A percentile compares a stretch with the other conserved stretches of the same genome.
phyloP scores from a whole-genome alignment of 1,140 invertebrate species.

The Bombyx mandarina region DNA sequence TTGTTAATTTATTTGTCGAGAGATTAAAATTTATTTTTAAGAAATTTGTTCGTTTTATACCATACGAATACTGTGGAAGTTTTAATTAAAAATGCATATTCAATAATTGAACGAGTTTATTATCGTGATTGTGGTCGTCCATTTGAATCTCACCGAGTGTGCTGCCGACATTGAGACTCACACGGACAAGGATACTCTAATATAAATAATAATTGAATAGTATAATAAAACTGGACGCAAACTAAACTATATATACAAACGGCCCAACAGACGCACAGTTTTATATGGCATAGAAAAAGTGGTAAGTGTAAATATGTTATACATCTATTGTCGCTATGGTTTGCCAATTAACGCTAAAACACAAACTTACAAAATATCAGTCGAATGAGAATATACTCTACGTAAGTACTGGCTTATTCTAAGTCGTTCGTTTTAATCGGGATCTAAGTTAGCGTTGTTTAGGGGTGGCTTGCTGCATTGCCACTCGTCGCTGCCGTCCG shows the following conservation, averaged over 20 bases:
- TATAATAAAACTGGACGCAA: constrained; percentile 16
- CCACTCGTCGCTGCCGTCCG: constrained; percentile 80
- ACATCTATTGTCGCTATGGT: constrained; percentile 16
- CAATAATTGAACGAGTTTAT: constrained; percentile 12
- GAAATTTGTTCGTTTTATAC: constrained; percentile 13
- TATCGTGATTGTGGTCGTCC: constrained; percentile 58
- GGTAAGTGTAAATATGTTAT: constrained; percentile 8
- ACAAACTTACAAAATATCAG: constrained; percentile 59
- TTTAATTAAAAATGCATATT: too few relatives aligned
- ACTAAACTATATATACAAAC: constrained; percentile 55
- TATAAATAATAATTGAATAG: constrained; percentile 2
- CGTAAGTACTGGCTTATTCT: constrained; percentile 43
- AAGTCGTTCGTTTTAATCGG: constrained; percentile 26
- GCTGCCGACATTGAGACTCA: constrained; percentile 22
- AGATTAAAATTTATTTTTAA: constrained; percentile 64
- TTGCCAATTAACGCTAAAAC: not conserved
- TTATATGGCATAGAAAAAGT: constrained; percentile 35
- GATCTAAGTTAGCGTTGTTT: constrained; percentile 35
- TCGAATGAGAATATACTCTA: constrained; percentile 39
- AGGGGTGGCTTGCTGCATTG: constrained; percentile 44
- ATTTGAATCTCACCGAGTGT: constrained; percentile 35
- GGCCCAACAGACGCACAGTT: constrained; percentile 20
- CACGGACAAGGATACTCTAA: constrained; percentile 62
- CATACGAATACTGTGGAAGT: too few relatives aligned
- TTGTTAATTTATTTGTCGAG: constrained; percentile 66